Evolutionary conservation across 1,140 invertebrate species (phyloP).

Genomic region (Cyclargus thomasi): DNA sequence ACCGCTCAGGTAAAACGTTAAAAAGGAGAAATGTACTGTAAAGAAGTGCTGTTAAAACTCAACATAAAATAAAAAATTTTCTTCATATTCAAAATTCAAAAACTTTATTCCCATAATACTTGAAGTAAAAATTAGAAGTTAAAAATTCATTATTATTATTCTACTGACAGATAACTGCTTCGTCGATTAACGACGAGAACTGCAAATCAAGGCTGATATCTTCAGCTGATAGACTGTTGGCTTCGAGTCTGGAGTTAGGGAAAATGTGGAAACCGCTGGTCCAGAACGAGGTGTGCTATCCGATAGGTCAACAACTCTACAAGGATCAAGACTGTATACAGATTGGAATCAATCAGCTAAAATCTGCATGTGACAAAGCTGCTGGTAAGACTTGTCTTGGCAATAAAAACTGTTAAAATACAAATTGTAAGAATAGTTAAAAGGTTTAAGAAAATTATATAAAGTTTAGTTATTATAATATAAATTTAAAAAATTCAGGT

Average conservation of each 20-base stretch:
- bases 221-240: slow-evolving; percentile 17
- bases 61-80: too few relatives aligned
- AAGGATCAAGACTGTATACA: not conserved
- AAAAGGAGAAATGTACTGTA: too few relatives aligned
- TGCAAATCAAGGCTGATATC: slow-evolving; percentile 25
- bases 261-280: slow-evolving; percentile 21
- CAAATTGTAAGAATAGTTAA: not conserved
- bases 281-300: slow-evolving; percentile 12
- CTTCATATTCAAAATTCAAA: too few relatives aligned
- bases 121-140: not conserved
- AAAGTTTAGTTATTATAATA: too few relatives aligned
- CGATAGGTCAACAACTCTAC: not conserved
- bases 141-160: not conserved
- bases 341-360: not conserved
- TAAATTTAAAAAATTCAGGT: not conserved
- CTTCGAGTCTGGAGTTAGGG: slow-evolving; percentile 12
- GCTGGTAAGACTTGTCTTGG: not conserved
- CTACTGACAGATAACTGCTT: slow-evolving; percentile 24
- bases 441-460: too few relatives aligned
- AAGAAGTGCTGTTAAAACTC: too few relatives aligned
- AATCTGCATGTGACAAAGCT: not conserved
- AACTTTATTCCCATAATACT: too few relatives aligned
- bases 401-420: too few relatives aligned
- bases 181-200: slow-evolving; percentile 20
- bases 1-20: slow-evolving; percentile 35